These are phyloP conservation scores for Chiloscyllium plagiosum DNA, from an alignment of 2,113 vertebrate species.

Conservation along the genomic window DNA sequence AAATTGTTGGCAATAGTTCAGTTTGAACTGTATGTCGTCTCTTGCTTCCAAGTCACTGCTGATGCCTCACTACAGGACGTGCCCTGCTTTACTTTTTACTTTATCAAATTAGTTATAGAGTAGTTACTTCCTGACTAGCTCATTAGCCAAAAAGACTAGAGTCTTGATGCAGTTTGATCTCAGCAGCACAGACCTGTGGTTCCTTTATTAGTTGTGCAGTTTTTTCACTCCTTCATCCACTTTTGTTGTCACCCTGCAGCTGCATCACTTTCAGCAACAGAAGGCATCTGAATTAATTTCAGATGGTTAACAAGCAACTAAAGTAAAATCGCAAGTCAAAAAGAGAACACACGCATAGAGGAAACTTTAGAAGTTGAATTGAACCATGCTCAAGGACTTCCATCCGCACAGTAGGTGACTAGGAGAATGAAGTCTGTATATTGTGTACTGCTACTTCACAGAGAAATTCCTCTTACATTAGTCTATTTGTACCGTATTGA, in stretches of 20 bases:
- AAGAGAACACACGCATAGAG: neutral
- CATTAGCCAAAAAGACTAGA: neutral
- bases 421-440: neutral
- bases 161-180: neutral
- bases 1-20: neutral
- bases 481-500: neutral
- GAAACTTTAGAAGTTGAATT: neutral
- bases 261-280: neutral
- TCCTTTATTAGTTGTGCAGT: neutral
- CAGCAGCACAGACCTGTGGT: neutral
- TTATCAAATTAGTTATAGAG: neutral
- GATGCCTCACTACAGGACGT: neutral
- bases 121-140: neutral
- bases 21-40: neutral
- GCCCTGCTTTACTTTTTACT: conserved; percentile 10
- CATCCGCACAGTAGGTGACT: neutral
- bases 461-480: neutral
- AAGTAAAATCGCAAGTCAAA: neutral
- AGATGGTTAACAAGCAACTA: neutral
- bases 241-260: neutral
- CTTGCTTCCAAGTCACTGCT: neutral
- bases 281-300: neutral
- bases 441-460: neutral
- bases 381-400: neutral
- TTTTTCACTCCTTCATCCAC: neutral